Conservation (phyloP, 2,113 vertebrate genomes). For the Dromiciops gliroides region DNA sequence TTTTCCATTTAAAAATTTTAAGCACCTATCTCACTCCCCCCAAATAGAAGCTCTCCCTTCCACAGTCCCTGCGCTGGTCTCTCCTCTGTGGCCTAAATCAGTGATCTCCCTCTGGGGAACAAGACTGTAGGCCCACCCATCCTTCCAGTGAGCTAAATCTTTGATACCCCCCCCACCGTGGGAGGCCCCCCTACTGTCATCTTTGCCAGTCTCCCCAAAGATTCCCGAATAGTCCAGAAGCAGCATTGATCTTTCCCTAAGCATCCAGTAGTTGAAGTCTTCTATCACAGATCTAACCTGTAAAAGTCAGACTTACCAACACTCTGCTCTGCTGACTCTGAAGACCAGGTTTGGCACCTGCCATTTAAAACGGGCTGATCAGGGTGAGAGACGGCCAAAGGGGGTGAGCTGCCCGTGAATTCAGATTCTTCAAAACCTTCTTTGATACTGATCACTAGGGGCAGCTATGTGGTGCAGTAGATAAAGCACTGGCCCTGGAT, state of each 20-base stretch:
- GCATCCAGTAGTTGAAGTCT: not conserved
- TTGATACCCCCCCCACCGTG: not conserved
- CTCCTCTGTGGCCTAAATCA: not conserved
- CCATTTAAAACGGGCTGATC: not conserved
- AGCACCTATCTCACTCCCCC: not conserved
- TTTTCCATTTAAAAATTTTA: not conserved
- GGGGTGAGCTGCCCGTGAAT: not conserved
- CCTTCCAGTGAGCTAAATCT: not conserved
- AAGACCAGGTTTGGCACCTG: not conserved
- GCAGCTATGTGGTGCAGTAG: too few relatives aligned
- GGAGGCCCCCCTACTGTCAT: not conserved
- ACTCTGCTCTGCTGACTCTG: not conserved
- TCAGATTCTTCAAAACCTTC: slow-evolving; percentile 7
- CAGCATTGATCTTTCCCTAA: not conserved
- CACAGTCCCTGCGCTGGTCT: not conserved
- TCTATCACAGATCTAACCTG: not conserved
- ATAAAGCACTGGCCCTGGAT: too few relatives aligned
- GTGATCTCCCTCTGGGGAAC: not conserved
- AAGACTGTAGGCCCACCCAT: not conserved
- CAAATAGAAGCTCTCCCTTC: not conserved
- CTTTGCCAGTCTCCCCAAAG: not conserved
- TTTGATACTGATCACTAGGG: not conserved
- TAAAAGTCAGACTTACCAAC: not conserved
- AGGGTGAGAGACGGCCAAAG: not conserved
- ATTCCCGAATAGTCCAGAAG: not conserved